Conservation (phyloP, 2,113 vertebrate species). For the Rhodinocichla rosea region DNA sequence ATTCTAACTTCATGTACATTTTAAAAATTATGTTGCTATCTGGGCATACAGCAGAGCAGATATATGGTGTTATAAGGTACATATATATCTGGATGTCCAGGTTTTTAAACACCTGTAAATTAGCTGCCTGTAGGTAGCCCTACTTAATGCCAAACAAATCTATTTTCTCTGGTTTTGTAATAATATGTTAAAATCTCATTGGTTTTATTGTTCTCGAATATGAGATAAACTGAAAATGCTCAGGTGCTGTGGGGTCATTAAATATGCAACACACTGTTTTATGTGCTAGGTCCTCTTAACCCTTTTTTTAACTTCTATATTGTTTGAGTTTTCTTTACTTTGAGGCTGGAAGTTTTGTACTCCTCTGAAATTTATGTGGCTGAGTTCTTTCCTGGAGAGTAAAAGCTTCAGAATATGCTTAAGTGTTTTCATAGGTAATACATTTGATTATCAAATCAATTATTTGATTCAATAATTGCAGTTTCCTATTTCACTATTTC, state of each 20-base stretch:
- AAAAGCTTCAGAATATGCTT: not conserved
- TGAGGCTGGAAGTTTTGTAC: not conserved
- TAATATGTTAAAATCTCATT: not conserved
- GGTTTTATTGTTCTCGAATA: not conserved
- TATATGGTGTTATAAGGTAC: not conserved
- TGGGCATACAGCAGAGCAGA: not conserved
- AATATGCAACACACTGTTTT: not conserved
- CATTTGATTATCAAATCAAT: not conserved
- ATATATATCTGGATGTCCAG: not conserved
- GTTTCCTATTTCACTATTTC: not conserved
- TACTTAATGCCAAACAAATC: not conserved
- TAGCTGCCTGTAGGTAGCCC: not conserved
- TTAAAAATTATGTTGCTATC: not conserved
- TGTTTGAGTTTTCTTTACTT: not conserved
- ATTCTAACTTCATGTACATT: not conserved
- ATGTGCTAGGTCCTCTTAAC: fast-evolving
- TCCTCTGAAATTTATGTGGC: not conserved
- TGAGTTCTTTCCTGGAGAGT: not conserved
- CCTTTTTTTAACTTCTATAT: not conserved
- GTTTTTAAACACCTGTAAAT: not conserved
- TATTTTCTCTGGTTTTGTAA: not conserved
- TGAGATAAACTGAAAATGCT: not conserved
- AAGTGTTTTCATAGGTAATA: not conserved
- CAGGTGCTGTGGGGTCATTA: not conserved
- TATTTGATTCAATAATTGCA: not conserved